Evolutionary conservation across 2,888 invertebrate genomes (phyloP).

Genomic region (Andrena marginata): DNA sequence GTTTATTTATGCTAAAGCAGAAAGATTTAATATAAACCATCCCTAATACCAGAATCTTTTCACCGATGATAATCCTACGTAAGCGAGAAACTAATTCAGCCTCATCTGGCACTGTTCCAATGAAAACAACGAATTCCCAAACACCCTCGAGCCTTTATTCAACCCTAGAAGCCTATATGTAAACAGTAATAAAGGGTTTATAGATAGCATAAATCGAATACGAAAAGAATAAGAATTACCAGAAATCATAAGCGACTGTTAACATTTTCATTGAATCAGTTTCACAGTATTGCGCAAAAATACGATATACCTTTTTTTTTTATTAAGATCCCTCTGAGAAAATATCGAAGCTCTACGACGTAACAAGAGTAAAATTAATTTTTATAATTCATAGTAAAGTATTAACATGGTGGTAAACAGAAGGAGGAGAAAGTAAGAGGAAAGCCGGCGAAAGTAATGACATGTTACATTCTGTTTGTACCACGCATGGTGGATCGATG

Average conservation of each 20-base stretch:
- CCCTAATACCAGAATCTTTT: constrained; percentile 50
- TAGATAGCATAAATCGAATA: not conserved
- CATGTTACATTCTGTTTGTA: constrained; percentile 66
- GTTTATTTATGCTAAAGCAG: constrained; percentile 38
- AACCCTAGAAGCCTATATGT: not conserved
- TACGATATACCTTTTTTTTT: constrained; percentile 25
- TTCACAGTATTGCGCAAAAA: constrained; percentile 41
- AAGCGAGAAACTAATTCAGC: constrained; percentile 50
- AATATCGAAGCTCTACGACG: constrained; percentile 38
- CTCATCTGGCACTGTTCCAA: constrained; percentile 37
- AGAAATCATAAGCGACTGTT: constrained; percentile 13
- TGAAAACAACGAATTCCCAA: constrained; percentile 48
- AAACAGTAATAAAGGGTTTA: constrained; percentile 1
- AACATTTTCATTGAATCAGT: constrained; percentile 55
- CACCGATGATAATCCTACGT: constrained; percentile 19
- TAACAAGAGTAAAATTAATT: constrained; percentile 47
- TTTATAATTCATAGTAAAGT: constrained; percentile 54
- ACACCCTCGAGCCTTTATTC: constrained; percentile 13
- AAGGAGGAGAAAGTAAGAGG: constrained; percentile 78
- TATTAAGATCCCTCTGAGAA: constrained; percentile 28
- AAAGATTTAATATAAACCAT: constrained; percentile 41
- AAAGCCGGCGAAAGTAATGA: constrained; percentile 79
- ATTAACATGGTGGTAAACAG: constrained; percentile 66
- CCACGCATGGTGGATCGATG: constrained; percentile 70
- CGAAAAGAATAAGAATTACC: not conserved